Conservation (phyloP, 2,888 invertebrate genomes). For the Tachystola acroxantha region DNA sequence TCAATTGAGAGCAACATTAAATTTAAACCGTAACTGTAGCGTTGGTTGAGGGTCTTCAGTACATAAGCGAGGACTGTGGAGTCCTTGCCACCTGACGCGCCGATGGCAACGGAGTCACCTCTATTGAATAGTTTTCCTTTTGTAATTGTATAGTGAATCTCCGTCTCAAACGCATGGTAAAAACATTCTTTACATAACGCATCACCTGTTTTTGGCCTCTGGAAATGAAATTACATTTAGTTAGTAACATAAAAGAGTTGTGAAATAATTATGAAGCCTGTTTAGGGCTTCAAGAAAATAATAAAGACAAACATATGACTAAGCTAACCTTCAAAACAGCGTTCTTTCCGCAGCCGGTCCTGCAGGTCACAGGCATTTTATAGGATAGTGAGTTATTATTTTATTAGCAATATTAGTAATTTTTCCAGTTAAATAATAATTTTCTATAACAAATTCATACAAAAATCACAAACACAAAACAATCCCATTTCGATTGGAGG, state of each 20-base stretch:
- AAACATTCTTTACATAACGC: conserved; percentile 97
- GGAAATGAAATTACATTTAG: conserved; percentile 26
- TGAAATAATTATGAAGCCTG: no score
- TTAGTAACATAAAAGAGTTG: no score
- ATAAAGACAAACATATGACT: not conserved
- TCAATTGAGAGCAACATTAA: conserved; percentile 96
- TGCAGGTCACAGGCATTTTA: conserved; percentile 83
- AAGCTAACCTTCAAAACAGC: conserved; percentile 84
- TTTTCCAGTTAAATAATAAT: not conserved
- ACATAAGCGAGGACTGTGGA: conserved; percentile 98
- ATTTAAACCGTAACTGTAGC: conserved; percentile 93
- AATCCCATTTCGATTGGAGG: not conserved
- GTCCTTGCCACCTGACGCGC: conserved; percentile 96
- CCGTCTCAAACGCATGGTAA: conserved; percentile 94
- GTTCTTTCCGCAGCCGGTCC: conserved; percentile 84
- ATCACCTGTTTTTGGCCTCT: conserved; percentile 95
- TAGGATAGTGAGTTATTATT: no score
- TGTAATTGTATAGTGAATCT: conserved; percentile 94
- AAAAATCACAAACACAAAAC: no score
- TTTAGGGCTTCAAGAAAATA: no score
- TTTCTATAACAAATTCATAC: not conserved
- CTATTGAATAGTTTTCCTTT: conserved; percentile 88
- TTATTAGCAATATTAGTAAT: no score
- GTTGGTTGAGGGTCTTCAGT: conserved; percentile 92
- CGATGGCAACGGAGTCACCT: conserved; percentile 94